Evolutionary conservation across 2,888 invertebrate genomes (phyloP).

Genomic region (Acronicta leporina): DNA sequence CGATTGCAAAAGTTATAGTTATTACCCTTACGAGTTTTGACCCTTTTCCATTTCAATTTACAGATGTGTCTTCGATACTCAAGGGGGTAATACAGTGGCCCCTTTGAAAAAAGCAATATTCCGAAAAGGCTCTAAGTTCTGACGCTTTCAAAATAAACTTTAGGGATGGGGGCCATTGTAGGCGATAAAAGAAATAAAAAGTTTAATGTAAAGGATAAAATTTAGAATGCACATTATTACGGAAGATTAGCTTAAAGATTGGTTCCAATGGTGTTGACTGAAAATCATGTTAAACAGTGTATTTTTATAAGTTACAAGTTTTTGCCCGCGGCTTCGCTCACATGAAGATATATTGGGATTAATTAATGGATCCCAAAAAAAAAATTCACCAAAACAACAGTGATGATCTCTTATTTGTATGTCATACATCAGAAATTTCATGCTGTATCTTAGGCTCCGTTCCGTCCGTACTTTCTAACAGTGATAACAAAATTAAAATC

Average conservation of each 20-base stretch:
- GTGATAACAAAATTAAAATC: too few relatives aligned
- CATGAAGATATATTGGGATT: too few relatives aligned
- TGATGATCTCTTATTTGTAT: too few relatives aligned
- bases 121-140: conserved; percentile 68
- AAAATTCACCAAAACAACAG: too few relatives aligned
- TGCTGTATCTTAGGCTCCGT: too few relatives aligned
- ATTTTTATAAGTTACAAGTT: too few relatives aligned
- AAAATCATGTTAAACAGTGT: not conserved
- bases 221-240: conserved; percentile 44
- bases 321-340: too few relatives aligned
- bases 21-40: conserved; percentile 75
- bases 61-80: conserved; percentile 79
- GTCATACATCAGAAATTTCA: too few relatives aligned
- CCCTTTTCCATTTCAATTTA: conserved; percentile 84
- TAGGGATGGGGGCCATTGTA: conserved; percentile 41
- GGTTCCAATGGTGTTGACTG: conserved; percentile 23
- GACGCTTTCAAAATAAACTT: conserved; percentile 61
- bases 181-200: conserved; percentile 49
- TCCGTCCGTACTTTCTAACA: too few relatives aligned
- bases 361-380: too few relatives aligned
- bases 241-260: conserved; percentile 30
- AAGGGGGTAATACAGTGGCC: conserved; percentile 67
- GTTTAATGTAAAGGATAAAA: conserved; percentile 48
- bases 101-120: conserved; percentile 72
- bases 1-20: conserved; percentile 74